phyloP scores from a whole-genome alignment of 2,797 vertebrate species.

The Nannoperca australis region DNA sequence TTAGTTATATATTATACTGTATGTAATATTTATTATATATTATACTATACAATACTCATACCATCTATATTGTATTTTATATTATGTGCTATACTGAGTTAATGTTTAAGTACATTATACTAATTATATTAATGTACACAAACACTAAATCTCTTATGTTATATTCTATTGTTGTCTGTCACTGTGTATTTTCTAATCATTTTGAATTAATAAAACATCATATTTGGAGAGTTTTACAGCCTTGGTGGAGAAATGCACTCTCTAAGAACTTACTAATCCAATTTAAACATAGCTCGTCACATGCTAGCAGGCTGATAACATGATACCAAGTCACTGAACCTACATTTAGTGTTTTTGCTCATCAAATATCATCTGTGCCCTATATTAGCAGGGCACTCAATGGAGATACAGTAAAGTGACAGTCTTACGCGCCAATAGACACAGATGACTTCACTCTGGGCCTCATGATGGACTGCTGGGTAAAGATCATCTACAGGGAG shows the following conservation, averaged over 20 bases:
- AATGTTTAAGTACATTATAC: not conserved
- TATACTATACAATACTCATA: too few species aligned
- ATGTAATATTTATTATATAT: too few species aligned
- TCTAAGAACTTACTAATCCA: too few species aligned
- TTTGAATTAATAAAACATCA: too few species aligned
- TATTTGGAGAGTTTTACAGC: not conserved
- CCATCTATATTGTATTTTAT: too few species aligned
- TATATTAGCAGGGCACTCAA: not conserved
- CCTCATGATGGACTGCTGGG: slow-evolving; percentile 93
- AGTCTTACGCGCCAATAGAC: slow-evolving; percentile 92
- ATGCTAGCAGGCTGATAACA: not conserved
- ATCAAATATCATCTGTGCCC: not conserved
- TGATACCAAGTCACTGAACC: not conserved
- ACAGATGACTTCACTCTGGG: slow-evolving; percentile 98
- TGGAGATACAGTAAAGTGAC: not conserved
- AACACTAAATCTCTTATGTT: not conserved
- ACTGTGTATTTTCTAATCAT: not conserved
- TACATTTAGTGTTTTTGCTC: not conserved
- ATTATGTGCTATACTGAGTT: not conserved
- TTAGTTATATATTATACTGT: too few species aligned
- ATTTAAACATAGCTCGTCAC: not conserved
- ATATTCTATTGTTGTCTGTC: not conserved
- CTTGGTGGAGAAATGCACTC: not conserved
- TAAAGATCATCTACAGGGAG: slow-evolving; percentile 92
- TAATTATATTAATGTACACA: not conserved